Conservation (phyloP, 2,113 vertebrate species). For the Herpailurus yagouaroundi region DNA sequence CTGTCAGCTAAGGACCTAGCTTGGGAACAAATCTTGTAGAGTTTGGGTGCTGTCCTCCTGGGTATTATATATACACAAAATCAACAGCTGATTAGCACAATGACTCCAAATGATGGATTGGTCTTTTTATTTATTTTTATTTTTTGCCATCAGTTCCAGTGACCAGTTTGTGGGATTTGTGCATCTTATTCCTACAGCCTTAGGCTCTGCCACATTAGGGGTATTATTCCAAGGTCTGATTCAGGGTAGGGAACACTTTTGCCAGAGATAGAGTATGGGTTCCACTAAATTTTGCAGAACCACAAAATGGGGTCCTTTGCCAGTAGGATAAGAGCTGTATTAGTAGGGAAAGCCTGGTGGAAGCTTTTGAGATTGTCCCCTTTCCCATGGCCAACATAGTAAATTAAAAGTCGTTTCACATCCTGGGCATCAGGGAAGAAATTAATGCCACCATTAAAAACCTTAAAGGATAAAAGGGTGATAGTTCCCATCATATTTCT, state of each 20-base stretch:
- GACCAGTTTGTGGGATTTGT: neutral
- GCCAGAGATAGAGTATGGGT: neutral
- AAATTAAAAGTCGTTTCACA: neutral
- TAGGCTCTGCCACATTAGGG: neutral
- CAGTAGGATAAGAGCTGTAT: neutral
- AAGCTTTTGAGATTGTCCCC: neutral
- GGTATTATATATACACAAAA: neutral
- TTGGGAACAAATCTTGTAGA: neutral
- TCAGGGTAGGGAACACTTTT: neutral
- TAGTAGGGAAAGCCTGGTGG: neutral
- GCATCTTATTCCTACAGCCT: neutral
- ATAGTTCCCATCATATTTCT: neutral
- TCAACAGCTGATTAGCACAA: neutral
- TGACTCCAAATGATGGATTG: neutral
- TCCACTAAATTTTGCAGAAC: neutral
- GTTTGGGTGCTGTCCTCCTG: neutral
- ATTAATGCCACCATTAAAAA: neutral
- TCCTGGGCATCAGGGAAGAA: neutral
- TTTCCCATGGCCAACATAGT: neutral
- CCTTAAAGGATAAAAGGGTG: neutral
- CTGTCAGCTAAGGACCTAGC: neutral
- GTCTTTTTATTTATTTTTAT: neutral
- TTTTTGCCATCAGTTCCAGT: neutral
- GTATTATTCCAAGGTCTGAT: neutral
- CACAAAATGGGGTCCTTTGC: neutral